Conservation (phyloP, 2,113 vertebrate species). For the Dendropsophus ebraccatus region DNA sequence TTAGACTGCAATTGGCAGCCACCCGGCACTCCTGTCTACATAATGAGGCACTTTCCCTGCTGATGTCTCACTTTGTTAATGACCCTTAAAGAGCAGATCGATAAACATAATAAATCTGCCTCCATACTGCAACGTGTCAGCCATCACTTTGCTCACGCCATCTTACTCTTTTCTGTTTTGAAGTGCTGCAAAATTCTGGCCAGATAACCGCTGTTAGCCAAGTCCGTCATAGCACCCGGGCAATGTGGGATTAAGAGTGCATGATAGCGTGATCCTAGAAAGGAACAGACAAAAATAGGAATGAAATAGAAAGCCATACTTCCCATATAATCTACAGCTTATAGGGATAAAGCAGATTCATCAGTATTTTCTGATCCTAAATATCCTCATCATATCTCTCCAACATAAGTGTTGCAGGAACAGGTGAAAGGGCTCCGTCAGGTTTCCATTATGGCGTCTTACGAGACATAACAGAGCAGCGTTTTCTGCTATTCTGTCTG, state of each 20-base stretch:
- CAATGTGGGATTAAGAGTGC: constrained; percentile 91
- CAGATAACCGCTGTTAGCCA: constrained; percentile 92
- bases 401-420: no score
- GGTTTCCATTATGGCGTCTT: no score
- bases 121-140: background rate
- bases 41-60: background rate
- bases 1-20: background rate
- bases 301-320: background rate
- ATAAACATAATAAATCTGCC: background rate
- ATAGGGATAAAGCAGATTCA: no score
- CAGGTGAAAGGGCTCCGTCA: no score
- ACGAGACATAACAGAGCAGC: no score
- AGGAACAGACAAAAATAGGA: background rate
- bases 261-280: constrained; percentile 88
- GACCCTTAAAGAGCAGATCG: background rate
- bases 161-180: constrained; percentile 87
- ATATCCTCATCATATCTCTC: no score
- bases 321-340: no score
- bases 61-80: background rate
- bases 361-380: no score
- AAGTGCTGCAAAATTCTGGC: constrained; percentile 93
- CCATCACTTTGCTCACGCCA: background rate
- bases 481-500: no score
- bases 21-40: background rate
- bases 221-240: constrained; percentile 86